Base-by-base conservation (phyloP, 1,140 invertebrate species). In the Adelges cooleyi region DNA sequence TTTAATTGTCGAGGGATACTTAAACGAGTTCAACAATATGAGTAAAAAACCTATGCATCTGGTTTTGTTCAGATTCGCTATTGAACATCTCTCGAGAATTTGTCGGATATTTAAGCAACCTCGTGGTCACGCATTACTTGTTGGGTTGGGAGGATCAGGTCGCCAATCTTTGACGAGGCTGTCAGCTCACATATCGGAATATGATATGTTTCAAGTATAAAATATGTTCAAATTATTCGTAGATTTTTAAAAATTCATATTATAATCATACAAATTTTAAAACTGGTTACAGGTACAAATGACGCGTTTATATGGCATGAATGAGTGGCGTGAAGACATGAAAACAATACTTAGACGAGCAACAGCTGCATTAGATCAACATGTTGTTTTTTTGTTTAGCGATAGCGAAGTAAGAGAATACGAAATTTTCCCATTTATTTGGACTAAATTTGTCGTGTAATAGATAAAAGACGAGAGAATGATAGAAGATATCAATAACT, bases 21-120 rank as follows among this genome's bases (percentile, higher is more conserved):
- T 98, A 13, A 84, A 86, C 2, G 94, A 98, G 73, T 97, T 86
- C 71, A 97, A 98, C 74, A 90, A 93, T 66, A 91, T 97, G 86
- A 92, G 89, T 20, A 97, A 95, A 74, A 96, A 96, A 72, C 92
- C 93, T 0, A 97, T 98, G 94, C 92, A 93, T 78, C 78, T 98
- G 48, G 92, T 97, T 3, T 77, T 98, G 23, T 98, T 97, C 74
- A 86, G 86, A 88, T 96, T 93, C 79, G 92, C 92, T 13, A 87
- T 97, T 66, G 92, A 96, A 77, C 93, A 96, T 80, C 81, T 96
- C 66, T 93, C 91, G 13, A 83, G 90, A 71, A 88, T 98, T 69
- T 88, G 87, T 71, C 83, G 93, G 51, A 89, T 98, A 69, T 80
- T 98, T 67, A 92, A 92, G 71, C 92, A 95, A 76, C 89, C 90